Evolutionary conservation across 2,113 vertebrate species (phyloP).

Genomic region (Aplodontia rufa): DNA sequence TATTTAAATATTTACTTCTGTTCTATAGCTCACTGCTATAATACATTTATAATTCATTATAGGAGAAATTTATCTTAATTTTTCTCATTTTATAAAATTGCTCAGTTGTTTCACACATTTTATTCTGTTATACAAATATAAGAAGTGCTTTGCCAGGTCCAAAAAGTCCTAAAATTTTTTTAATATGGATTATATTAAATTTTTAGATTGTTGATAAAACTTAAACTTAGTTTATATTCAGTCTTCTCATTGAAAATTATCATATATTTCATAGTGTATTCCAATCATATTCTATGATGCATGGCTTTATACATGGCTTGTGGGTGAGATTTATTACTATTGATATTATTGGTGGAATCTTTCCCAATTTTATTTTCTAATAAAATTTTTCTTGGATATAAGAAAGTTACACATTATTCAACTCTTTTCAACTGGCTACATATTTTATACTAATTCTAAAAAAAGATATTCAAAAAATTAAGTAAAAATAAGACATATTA

Average conservation of each 20-base stretch:
- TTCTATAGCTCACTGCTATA: not conserved
- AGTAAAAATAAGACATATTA: not conserved
- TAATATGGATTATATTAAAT: not conserved
- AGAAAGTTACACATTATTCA: not conserved
- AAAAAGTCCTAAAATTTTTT: not conserved
- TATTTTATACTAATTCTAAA: not conserved
- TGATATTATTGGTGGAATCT: not conserved
- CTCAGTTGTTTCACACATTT: not conserved
- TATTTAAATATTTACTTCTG: not conserved
- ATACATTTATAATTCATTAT: not conserved
- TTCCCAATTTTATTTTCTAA: not conserved
- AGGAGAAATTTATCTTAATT: not conserved
- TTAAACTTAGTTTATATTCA: not conserved
- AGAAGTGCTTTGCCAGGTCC: not conserved
- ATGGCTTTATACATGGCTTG: not conserved
- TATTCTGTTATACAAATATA: not conserved
- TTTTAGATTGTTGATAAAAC: not conserved
- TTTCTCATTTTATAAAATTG: not conserved
- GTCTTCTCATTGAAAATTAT: not conserved
- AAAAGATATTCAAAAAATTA: not conserved
- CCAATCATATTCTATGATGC: not conserved
- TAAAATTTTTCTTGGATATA: not conserved
- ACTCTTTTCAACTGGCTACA: not conserved
- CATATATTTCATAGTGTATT: not conserved
- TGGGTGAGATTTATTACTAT: not conserved